phyloP scores from a whole-genome alignment of 2,797 vertebrate genomes.

The Erethizon dorsatum region DNA sequence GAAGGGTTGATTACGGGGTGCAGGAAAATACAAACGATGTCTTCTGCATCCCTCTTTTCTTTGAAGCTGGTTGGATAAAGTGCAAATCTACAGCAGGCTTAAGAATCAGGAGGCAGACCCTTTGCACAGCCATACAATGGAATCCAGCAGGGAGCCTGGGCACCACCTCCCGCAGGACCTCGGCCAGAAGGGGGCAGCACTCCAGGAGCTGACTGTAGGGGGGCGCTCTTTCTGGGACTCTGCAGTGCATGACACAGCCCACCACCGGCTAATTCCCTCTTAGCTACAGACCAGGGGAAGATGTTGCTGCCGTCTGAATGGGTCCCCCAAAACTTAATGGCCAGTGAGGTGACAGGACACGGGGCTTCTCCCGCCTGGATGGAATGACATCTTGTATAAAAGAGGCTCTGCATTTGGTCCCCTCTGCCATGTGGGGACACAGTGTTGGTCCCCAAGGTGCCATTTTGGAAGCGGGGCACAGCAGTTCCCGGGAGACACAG shows the following conservation, averaged over 20 bases:
- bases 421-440: background rate
- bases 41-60: background rate
- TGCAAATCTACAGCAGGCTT: background rate
- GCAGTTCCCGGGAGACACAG: background rate
- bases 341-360: background rate
- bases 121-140: accelerated
- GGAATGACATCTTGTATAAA: background rate
- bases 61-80: background rate
- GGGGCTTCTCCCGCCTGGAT: background rate
- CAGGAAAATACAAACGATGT: background rate
- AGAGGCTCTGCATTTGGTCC: background rate
- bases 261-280: background rate
- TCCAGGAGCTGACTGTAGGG: too few relatives aligned
- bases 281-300: background rate
- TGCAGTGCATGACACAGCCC: background rate
- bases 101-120: background rate
- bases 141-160: background rate
- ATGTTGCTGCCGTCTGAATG: background rate
- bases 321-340: background rate
- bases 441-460: background rate
- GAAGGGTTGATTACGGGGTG: background rate
- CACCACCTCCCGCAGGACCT: too few relatives aligned
- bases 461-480: background rate
- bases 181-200: background rate
- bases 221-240: background rate